These are phyloP conservation scores for Tapera naevia DNA, from an alignment of 2,797 vertebrate species.

Conservation along the genomic window DNA sequence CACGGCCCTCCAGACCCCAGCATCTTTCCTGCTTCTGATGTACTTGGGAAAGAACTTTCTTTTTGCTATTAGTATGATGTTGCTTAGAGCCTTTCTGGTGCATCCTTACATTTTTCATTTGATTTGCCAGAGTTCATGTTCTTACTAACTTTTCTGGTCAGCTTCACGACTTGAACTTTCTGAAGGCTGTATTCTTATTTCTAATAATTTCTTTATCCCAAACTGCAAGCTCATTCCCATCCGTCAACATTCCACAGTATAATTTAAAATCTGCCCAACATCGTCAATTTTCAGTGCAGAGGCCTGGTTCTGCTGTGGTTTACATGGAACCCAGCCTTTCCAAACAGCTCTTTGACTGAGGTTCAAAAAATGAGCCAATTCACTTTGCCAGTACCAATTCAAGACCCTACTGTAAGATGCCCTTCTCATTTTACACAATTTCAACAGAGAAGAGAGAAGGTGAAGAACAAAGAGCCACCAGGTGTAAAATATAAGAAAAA, in stretches of 20 bases:
- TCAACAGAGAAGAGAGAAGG: not conserved
- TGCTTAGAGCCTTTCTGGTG: not conserved
- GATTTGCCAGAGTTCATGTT: not conserved
- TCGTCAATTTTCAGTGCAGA: not conserved
- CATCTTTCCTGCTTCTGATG: not conserved
- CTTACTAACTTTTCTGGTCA: constrained; percentile 39
- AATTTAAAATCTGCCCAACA: constrained; percentile 49
- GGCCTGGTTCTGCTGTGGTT: constrained; percentile 34
- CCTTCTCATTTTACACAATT: not conserved
- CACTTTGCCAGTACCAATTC: not conserved
- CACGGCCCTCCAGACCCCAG: not conserved
- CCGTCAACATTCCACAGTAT: constrained; percentile 44
- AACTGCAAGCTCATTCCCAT: constrained; percentile 41
- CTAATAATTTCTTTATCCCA: constrained; percentile 30
- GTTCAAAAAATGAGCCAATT: constrained; percentile 11
- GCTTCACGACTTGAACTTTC: constrained; percentile 14
- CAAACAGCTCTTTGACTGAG: constrained; percentile 17
- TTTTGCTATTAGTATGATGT: not conserved
- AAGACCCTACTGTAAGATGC: not conserved
- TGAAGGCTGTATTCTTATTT: constrained; percentile 38
- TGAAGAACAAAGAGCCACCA: not conserved
- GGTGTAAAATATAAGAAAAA: constrained; percentile 6
- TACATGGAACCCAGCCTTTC: constrained; percentile 47
- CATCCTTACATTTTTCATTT: not conserved
- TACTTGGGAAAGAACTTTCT: not conserved